Conservation (phyloP, 92 coral and sea anemone genomes). For the Anthopleura xanthogrammica region DNA sequence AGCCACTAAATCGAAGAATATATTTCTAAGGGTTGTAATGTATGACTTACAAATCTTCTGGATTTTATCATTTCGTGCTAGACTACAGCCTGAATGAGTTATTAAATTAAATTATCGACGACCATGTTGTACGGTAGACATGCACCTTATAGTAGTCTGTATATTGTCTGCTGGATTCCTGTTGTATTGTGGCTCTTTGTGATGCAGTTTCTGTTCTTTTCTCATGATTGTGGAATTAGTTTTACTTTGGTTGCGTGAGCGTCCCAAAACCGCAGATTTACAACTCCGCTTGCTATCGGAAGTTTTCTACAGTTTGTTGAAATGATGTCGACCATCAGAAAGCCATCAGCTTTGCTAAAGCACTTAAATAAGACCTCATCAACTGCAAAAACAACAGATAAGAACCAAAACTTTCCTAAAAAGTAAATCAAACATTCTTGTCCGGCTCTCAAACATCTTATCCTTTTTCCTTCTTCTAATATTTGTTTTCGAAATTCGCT, state of each 20-base stretch:
- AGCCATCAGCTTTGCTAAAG: neutral
- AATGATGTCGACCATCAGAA: neutral
- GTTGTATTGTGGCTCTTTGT: neutral
- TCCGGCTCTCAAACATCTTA: neutral
- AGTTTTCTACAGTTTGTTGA: constrained; percentile 21
- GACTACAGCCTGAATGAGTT: neutral
- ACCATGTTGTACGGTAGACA: neutral
- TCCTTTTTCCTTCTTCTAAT: neutral
- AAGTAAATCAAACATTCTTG: neutral
- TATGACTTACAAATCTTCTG: neutral
- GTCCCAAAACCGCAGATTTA: constrained; percentile 12
- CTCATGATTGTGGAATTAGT: neutral
- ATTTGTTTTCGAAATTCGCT: neutral
- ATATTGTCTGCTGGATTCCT: neutral
- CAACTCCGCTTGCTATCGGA: constrained; percentile 27
- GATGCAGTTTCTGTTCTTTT: neutral
- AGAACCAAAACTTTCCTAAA: neutral
- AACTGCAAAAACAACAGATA: neutral
- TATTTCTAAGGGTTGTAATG: neutral
- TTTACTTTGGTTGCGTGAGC: constrained; percentile 21
- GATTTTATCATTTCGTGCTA: neutral
- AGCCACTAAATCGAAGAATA: neutral
- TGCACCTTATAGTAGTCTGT: no score
- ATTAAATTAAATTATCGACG: neutral
- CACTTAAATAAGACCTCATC: neutral